These are phyloP conservation scores for Macrophya annulata DNA, from an alignment of 2,888 invertebrate genomes.

Conservation along the genomic window DNA sequence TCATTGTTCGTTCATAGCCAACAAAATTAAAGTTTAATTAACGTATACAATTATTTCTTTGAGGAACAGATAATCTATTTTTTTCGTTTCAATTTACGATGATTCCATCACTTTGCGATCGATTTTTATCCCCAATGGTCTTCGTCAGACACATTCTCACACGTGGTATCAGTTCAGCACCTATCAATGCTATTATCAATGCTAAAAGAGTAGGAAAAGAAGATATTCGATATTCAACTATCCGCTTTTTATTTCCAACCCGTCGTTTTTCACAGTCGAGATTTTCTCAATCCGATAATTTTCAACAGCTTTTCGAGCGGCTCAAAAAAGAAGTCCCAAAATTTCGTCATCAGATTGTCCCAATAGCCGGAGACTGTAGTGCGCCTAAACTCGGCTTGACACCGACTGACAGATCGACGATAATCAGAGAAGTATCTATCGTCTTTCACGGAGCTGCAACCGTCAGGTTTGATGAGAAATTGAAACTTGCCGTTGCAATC, in stretches of 20 bases:
- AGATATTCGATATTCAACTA: too few relatives aligned
- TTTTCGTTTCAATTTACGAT: neutral
- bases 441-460: slow-evolving; percentile 84
- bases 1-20: neutral
- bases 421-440: slow-evolving; percentile 81
- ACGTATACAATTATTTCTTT: neutral
- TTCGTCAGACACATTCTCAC: neutral
- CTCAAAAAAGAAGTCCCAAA: slow-evolving; percentile 83
- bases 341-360: slow-evolving; percentile 83
- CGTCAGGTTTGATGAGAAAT: slow-evolving; percentile 87
- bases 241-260: too few relatives aligned
- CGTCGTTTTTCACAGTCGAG: neutral
- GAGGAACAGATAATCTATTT: neutral
- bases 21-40: neutral
- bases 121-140: neutral
- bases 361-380: slow-evolving; percentile 83
- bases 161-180: neutral
- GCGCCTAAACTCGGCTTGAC: slow-evolving; percentile 84
- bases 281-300: neutral
- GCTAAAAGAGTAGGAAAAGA: too few relatives aligned
- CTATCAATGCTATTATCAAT: neutral
- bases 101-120: neutral
- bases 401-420: slow-evolving; percentile 81
- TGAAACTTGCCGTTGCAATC: slow-evolving; percentile 87
- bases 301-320: slow-evolving; percentile 81